Base-by-base conservation (phyloP, 2,888 invertebrate genomes). In the Spodoptera littoralis region DNA sequence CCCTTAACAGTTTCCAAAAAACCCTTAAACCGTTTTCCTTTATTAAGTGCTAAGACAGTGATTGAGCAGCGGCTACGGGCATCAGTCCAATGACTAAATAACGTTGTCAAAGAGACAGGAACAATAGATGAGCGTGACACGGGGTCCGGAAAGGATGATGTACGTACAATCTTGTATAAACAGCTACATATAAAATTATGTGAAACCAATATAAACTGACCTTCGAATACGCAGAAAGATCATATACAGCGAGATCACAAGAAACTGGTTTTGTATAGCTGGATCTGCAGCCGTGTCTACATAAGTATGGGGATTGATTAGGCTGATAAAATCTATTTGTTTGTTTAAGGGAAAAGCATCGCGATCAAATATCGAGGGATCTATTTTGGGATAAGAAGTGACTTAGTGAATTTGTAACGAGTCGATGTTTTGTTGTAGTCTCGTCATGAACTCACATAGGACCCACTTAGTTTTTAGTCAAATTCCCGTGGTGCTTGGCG, bases 31-130 rank as follows among this genome's bases (percentile, higher is more conserved):
- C 50, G 44, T 54, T 72, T 62, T 22, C 24, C 53, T 44, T 67
- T 63, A 73, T 59, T 73, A 71, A 63, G 54, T 44, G 48, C n/a
- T 45, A 68, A 73, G 63, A 68, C 65, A 72, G 54, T 76, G 72
- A 76, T 76, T 57, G 68, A 72, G 49, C 60, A 63, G 63, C 51
- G 48, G 61, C 27, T 44, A 8, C 2, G 36, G 49, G 52, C 46
- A 65, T 63, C 57, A 60, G 53, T 66, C 60, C 55, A 50, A 50
- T 60, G 60, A 58, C 69, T 58, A 56, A 65, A 73, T 73, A 73
- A 65, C 60, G 53, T 63, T 73, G 73, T 69, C 72, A 65, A 46
- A 73, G 52, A 13, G 36, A 57, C 61, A 62, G 30, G 47, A 36
- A 74, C 60, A 74, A 75, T 71, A 67, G 61, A 74, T 74, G 70